Percentiles rank a stretch among this genome's conserved stretches.
Evolutionary conservation across 1,140 invertebrate genomes (phyloP).

Genomic region (Lasaia peninsularis): DNA sequence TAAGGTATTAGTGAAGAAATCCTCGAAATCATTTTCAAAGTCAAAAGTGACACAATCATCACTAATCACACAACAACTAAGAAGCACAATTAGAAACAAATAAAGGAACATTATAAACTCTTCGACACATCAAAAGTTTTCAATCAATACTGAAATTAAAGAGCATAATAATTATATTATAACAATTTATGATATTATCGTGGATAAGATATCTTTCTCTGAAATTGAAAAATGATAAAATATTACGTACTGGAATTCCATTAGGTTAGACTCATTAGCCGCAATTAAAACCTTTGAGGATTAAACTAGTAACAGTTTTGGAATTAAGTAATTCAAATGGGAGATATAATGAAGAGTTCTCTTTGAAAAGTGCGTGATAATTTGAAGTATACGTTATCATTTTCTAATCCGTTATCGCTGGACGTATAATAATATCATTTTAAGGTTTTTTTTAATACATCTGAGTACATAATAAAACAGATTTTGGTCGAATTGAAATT

Average conservation of each 20-base stretch:
- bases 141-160: not conserved
- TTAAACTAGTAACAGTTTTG: not conserved
- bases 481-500: no score
- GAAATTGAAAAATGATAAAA: slow-evolving; percentile 9
- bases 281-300: not conserved
- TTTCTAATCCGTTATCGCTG: no score
- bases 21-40: not conserved
- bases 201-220: slow-evolving; percentile 11
- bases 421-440: no score
- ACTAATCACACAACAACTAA: slow-evolving; percentile 1
- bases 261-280: not conserved
- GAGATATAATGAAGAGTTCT: no score
- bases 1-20: not conserved
- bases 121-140: not conserved
- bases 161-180: not conserved
- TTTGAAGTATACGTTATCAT: no score
- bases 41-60: not conserved
- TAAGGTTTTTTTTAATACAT: no score
- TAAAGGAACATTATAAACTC: not conserved
- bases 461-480: no score
- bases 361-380: no score
- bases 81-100: not conserved
- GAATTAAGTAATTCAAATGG: no score
- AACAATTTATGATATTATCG: slow-evolving; percentile 2
- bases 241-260: not conserved